Evolutionary conservation across 2,797 vertebrate genomes (phyloP), one percentile per base, ranked within the genome.

Genomic region (Notolabrus celidotus): DNA sequence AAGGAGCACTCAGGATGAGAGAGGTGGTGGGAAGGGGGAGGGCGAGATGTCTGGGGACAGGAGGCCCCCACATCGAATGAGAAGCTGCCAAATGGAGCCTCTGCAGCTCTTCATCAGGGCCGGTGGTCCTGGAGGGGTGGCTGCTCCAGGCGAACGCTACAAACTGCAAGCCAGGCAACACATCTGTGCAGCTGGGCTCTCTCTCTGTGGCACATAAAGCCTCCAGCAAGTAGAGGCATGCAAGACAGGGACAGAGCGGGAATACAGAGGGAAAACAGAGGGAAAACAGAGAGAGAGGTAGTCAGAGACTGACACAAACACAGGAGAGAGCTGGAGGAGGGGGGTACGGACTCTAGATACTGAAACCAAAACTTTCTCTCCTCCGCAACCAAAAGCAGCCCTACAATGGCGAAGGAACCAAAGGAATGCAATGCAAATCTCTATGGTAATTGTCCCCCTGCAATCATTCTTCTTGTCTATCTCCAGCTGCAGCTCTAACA

Each of bases 121-220:
- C 31, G 84, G 88, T 83, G 83, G 88, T 90, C 79, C 82, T 85
- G 85, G 60, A 89, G 84, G 78, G 81, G 58, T 64, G 69, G 66
- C 55, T 58, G 81, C 86, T 86, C 43, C 62, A 66, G 86, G 89
- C 88, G 51, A 87, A 86, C 33, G 70, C 83, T 80, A 71, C 81
- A 83, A 85, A 85, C 64, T 74, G 83, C 74, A 59, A 87, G 77
- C 83, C 79, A 85, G 85, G 86, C 71, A 85, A 52, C 85, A 83
- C 89, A 88, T 91, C 89, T 89, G 89, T 85, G 87, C 83, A 90
- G 82, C 84, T 84, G 79, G 72, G 82, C 74, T 80, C 74, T 46
- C 74, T 46, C 72, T 80, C 79, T 60, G 38, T 74, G 69, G 75
- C 57, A 74, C 50, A 51, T 19, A 83, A 79, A 75, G 50, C 77